phyloP scores from a whole-genome alignment of 2,797 vertebrate genomes.

The Fistularia commersonii region DNA sequence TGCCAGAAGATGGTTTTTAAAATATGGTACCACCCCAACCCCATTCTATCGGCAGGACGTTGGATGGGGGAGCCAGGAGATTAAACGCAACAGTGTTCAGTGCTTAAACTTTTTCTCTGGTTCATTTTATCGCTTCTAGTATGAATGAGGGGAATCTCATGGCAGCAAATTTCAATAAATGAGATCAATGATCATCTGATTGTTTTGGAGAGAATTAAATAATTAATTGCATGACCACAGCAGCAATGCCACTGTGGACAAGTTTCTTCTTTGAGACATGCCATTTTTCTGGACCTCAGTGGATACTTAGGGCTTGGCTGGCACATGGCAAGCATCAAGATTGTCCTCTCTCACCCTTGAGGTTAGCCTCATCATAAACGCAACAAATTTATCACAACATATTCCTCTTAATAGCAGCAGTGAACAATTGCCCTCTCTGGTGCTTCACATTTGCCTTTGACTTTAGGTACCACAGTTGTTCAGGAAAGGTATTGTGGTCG shows the following conservation, averaged over 20 bases:
- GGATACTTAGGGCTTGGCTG: constrained; percentile 26
- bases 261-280: constrained; percentile 31
- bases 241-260: constrained; percentile 14
- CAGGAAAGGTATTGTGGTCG: constrained; percentile 20
- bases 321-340: constrained; percentile 33
- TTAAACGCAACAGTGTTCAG: constrained; percentile 18
- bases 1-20: constrained; percentile 50
- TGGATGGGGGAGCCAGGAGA: constrained; percentile 36
- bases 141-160: constrained; percentile 23
- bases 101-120: constrained; percentile 19
- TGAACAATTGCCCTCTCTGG: constrained; percentile 22
- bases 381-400: neutral
- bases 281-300: constrained; percentile 25
- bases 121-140: constrained; percentile 26
- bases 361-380: neutral
- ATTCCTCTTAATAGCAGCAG: constrained; percentile 9
- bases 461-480: neutral
- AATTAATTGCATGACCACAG: constrained; percentile 37
- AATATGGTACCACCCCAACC: constrained; percentile 36
- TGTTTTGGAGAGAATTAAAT: constrained; percentile 33
- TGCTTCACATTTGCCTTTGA: neutral
- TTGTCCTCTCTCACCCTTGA: constrained; percentile 38
- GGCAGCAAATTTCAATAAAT: constrained; percentile 33
- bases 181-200: constrained; percentile 31
- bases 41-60: constrained; percentile 15